Percentiles rank a stretch among this genome's conserved stretches.
phyloP scores from a whole-genome alignment of 2,888 invertebrate genomes.

The Drosophila pegasa region DNA sequence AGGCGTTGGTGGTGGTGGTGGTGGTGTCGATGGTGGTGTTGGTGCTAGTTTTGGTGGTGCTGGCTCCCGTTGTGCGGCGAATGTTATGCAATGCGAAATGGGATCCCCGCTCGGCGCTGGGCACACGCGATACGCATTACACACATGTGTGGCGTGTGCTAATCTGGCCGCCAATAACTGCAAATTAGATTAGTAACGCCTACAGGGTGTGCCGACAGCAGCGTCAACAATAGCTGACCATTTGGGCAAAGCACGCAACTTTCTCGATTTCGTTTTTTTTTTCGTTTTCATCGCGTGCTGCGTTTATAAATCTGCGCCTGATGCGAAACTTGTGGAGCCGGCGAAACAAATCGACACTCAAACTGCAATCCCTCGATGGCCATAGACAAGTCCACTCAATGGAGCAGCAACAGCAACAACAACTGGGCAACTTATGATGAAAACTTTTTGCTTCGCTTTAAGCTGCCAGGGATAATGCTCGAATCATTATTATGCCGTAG shows the following conservation, averaged over 20 bases:
- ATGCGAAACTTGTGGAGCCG: slow-evolving; percentile 3
- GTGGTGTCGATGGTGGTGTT: background rate
- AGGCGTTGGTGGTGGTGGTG: background rate
- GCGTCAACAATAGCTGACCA: slow-evolving; percentile 27
- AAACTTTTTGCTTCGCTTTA: slow-evolving; percentile 66
- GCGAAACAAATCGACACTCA: slow-evolving; percentile 62
- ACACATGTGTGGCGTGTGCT: slow-evolving; percentile 66
- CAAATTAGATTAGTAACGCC: slow-evolving; percentile 78
- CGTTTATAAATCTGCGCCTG: slow-evolving; percentile 65
- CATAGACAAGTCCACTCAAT: slow-evolving; percentile 35
- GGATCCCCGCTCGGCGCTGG: slow-evolving; percentile 28
- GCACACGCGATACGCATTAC: slow-evolving; percentile 64
- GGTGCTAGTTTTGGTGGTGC: slow-evolving; percentile 20
- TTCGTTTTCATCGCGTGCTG: slow-evolving; percentile 57
- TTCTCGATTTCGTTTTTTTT: slow-evolving; percentile 6
- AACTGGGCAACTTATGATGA: slow-evolving; percentile 46
- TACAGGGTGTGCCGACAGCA: slow-evolving; percentile 25
- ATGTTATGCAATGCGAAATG: slow-evolving; percentile 58
- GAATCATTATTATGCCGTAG: slow-evolving; percentile 47
- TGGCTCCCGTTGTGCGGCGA: slow-evolving; percentile 31
- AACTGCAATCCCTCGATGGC: slow-evolving; percentile 59
- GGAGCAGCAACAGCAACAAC: slow-evolving; percentile 8
- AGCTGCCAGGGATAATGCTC: slow-evolving; percentile 38
- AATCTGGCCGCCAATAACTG: slow-evolving; percentile 76
- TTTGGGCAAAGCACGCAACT: slow-evolving; percentile 12